Conservation (phyloP, 2,888 invertebrate species). For the Papilio elwesi region DNA sequence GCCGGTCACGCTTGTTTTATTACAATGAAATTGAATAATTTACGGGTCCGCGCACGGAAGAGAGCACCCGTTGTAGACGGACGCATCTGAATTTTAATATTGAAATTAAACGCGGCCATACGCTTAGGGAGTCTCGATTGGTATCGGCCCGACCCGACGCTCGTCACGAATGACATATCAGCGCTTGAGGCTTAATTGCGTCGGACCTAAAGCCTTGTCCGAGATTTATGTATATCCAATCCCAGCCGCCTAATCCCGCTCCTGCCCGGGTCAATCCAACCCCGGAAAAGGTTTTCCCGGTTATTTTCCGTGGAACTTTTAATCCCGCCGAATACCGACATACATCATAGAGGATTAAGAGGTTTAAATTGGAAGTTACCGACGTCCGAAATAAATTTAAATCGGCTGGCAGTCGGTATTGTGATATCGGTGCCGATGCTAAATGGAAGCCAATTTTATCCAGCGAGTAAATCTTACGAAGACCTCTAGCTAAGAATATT, state of each 20-base stretch:
- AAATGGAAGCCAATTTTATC: constrained; percentile 79
- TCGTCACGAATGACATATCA: constrained; percentile 81
- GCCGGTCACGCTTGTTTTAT: constrained; percentile 83
- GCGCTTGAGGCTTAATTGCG: constrained; percentile 79
- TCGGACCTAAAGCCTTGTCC: constrained; percentile 77
- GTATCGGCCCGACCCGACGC: constrained; percentile 60
- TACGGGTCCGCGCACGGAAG: constrained; percentile 74
- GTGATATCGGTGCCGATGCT: constrained; percentile 81
- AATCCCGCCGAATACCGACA: constrained; percentile 84
- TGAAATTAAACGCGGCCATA: constrained; percentile 69
- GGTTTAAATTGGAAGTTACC: constrained; percentile 85
- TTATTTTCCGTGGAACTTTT: constrained; percentile 85
- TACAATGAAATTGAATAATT: constrained; percentile 84
- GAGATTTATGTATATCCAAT: constrained; percentile 84
- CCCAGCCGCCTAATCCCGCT: constrained; percentile 81
- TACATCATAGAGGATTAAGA: constrained; percentile 85
- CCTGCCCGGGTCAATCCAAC: constrained; percentile 81
- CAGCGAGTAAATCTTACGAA: constrained; percentile 73
- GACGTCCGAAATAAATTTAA: constrained; percentile 85
- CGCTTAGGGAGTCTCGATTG: constrained; percentile 63
- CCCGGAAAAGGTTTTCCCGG: constrained; percentile 84
- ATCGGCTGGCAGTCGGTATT: constrained; percentile 83
- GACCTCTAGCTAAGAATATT: constrained; percentile 52
- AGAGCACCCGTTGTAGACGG: constrained; percentile 70
- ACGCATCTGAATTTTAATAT: constrained; percentile 81